Conservation (phyloP, 1,140 invertebrate genomes). For the Rhagoletis pomonella region DNA sequence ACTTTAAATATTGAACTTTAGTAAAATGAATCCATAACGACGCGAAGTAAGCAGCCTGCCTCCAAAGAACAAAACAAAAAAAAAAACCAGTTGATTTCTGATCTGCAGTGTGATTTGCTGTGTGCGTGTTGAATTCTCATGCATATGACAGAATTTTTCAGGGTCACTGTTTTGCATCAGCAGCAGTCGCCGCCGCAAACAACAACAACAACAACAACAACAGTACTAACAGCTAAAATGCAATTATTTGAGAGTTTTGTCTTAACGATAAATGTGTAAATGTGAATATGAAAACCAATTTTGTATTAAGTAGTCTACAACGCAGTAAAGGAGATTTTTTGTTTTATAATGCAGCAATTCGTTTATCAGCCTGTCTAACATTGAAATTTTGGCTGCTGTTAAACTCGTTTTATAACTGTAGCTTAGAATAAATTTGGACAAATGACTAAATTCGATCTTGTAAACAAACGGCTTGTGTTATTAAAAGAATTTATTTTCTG, state of each 20-base stretch:
- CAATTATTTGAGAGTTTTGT: not conserved
- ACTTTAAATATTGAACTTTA: slow-evolving; percentile 11
- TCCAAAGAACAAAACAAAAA: not conserved
- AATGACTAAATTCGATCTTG: not conserved
- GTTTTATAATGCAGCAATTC: not conserved
- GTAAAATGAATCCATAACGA: not conserved
- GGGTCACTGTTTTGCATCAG: slow-evolving; percentile 10
- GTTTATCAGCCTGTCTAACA: not conserved
- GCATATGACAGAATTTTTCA: slow-evolving; percentile 14
- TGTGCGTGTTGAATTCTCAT: slow-evolving; percentile 5
- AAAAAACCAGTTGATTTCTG: not conserved
- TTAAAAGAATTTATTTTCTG: too few species aligned
- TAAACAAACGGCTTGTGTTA: not conserved
- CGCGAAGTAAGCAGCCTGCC: not conserved
- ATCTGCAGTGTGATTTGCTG: not conserved
- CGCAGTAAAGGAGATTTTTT: not conserved
- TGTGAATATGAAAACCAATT: not conserved
- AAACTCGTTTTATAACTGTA: slow-evolving; percentile 21
- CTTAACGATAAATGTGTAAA: not conserved
- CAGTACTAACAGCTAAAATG: not conserved
- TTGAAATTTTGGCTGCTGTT: not conserved
- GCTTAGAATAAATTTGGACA: slow-evolving; percentile 5
- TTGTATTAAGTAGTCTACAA: not conserved
- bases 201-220: not conserved
- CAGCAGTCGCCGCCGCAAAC: not conserved